Base-by-base conservation (phyloP, 2,888 invertebrate species). In the Mayetiola destructor region DNA sequence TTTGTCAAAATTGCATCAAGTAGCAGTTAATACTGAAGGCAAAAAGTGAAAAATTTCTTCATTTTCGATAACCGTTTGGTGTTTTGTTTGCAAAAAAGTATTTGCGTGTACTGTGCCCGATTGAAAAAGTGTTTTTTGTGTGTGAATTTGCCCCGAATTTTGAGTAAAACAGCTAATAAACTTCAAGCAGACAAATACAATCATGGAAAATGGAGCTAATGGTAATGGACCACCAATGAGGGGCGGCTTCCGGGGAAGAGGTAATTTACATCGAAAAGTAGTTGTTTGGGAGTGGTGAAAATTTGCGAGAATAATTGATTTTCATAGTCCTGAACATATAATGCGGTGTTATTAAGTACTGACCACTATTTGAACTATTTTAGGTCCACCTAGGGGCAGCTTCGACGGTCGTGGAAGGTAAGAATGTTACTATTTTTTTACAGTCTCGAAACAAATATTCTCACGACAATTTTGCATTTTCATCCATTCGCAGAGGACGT, bases 341-440 rank as follows among this genome's bases (percentile, higher is more conserved):
- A 48, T 4, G n/a, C 6, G 5, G 2, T 21, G 21, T 6, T 21
- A 12, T 48, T 27, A 3, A n/a, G n/a, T n/a, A n/a, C n/a, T n/a
- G n/a, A n/a, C n/a, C n/a, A n/a, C n/a, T n/a, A n/a, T n/a, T n/a
- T n/a, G n/a, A n/a, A n/a, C n/a, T n/a, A n/a, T n/a, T 48, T 27
- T 48, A 48, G 48, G 48, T 4, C 23, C 27, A 3, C 27, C 48
- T 23, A 14, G 48, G 9, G 48, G 48, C 3, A 16, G 48, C 16
- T 48, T 48, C 16, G 48, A 48, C 16, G 48, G 48, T n/a, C 48
- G 48, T n/a, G 48, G 48, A 23, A 48, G 48, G 48, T 48, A 8
- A 10, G 37, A 10, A 16, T 37, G 4, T 12, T 27, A n/a, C 18
- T 27, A 4, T 42, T 32, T 32, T 32, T 32, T 32, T 32, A 8